A percentile compares a stretch with the other conserved stretches of the same genome.
These are phyloP conservation scores for Acromyrmex echinatior DNA, from an alignment of 1,140 invertebrate species.

Conservation along the genomic window DNA sequence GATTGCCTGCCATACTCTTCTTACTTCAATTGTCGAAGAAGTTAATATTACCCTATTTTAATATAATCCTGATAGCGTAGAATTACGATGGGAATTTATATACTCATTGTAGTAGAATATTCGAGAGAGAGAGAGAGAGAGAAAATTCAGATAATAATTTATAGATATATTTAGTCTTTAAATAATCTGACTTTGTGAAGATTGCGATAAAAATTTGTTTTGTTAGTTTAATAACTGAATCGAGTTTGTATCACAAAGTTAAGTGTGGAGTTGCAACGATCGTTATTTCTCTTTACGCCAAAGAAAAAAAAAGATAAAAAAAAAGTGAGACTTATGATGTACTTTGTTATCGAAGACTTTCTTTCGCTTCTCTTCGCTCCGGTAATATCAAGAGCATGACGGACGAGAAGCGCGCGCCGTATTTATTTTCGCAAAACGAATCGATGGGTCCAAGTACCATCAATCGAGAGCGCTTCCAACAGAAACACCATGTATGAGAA, in stretches of 20 bases:
- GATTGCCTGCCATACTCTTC: conserved; percentile 70
- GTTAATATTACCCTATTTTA: conserved; percentile 61
- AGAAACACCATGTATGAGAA: conserved; percentile 52
- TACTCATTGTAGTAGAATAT: conserved; percentile 8
- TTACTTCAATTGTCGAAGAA: conserved; percentile 64
- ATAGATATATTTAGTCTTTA: neutral
- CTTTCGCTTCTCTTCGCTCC: conserved; percentile 7
- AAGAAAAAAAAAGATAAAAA: neutral
- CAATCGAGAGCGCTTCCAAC: conserved; percentile 65
- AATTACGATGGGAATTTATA: conserved; percentile 47
- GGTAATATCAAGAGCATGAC: conserved; percentile 48
- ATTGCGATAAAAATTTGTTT: neutral
- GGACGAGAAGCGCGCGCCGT: conserved; percentile 43
- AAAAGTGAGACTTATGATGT: conserved; percentile 6
- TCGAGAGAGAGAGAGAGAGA: neutral
- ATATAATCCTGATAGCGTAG: neutral
- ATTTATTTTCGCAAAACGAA: conserved; percentile 65
- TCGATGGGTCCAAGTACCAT: conserved; percentile 41
- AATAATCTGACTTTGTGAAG: neutral
- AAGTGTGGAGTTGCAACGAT: conserved; percentile 4
- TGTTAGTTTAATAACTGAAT: neutral
- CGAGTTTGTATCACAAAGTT: neutral
- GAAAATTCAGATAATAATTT: neutral
- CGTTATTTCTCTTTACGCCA: conserved; percentile 1
- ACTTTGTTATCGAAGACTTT: conserved; percentile 29